A percentile compares a stretch with the other conserved stretches of the same genome.
Evolutionary conservation across 2,888 invertebrate genomes (phyloP).

Genomic region (Epistrophella euchroma): DNA sequence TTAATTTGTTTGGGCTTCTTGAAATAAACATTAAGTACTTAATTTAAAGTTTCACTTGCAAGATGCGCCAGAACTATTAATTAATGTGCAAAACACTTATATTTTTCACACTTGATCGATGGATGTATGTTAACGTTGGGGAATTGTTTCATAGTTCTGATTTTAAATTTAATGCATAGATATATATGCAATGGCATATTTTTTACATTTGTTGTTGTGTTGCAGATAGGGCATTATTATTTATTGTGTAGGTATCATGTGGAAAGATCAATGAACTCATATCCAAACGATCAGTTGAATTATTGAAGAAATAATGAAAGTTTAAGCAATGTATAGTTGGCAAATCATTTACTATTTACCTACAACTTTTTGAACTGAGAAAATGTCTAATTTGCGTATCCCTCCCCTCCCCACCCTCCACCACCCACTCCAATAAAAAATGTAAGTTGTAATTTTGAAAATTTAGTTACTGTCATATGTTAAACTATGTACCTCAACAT

Average conservation of each 20-base stretch:
- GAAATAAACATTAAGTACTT: not conserved
- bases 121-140: not conserved
- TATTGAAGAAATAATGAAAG: not conserved
- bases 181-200: not conserved
- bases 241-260: not conserved
- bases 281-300: not conserved
- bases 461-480: too few relatives aligned
- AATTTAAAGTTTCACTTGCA: not conserved
- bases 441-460: too few relatives aligned
- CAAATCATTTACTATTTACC: too few relatives aligned
- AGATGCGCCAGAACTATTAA: not conserved
- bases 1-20: not conserved
- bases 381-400: too few relatives aligned
- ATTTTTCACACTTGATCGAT: not conserved
- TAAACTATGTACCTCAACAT: too few relatives aligned
- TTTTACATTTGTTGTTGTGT: conserved; percentile 13
- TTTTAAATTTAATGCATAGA: conserved; percentile 38
- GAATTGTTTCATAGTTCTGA: conserved; percentile 16
- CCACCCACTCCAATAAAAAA: too few relatives aligned
- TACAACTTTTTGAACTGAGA: too few relatives aligned
- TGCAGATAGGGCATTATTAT: not conserved
- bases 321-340: not conserved
- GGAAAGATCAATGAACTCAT: conserved; percentile 11
- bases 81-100: conserved; percentile 4
- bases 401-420: too few relatives aligned